Conservation (phyloP, 1,140 invertebrate species). For the Papilio polyxenes region DNA sequence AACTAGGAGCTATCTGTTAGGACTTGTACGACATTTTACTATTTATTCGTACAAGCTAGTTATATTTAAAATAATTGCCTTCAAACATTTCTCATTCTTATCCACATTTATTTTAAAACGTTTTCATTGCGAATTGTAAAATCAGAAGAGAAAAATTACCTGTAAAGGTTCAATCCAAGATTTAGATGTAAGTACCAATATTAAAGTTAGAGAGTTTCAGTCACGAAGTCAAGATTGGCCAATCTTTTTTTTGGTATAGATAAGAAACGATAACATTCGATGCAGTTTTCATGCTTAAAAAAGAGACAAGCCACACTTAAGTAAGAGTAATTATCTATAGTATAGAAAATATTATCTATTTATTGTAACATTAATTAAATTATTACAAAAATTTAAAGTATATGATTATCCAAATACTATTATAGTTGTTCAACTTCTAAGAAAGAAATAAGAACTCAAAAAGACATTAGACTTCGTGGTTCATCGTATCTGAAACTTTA, state of each 20-base stretch:
- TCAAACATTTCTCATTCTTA: slow-evolving; percentile 4
- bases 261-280: too few species aligned
- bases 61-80: slow-evolving; percentile 25
- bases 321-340: too few species aligned
- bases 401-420: neutral
- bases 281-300: too few species aligned
- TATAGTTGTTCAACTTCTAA: neutral
- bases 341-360: too few species aligned
- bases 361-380: too few species aligned
- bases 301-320: neutral
- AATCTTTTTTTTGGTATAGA: too few species aligned
- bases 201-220: too few species aligned
- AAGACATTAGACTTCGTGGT: neutral
- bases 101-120: neutral
- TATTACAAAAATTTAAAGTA: too few species aligned
- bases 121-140: neutral
- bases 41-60: slow-evolving; percentile 21
- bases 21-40: slow-evolving; percentile 12
- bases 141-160: neutral
- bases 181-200: neutral
- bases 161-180: neutral
- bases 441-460: neutral
- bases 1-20: slow-evolving; percentile 37
- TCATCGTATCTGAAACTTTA: neutral
- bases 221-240: too few species aligned